Evolutionary conservation across 1,140 invertebrate species (phyloP).

Genomic region (Drosophila mayri): DNA sequence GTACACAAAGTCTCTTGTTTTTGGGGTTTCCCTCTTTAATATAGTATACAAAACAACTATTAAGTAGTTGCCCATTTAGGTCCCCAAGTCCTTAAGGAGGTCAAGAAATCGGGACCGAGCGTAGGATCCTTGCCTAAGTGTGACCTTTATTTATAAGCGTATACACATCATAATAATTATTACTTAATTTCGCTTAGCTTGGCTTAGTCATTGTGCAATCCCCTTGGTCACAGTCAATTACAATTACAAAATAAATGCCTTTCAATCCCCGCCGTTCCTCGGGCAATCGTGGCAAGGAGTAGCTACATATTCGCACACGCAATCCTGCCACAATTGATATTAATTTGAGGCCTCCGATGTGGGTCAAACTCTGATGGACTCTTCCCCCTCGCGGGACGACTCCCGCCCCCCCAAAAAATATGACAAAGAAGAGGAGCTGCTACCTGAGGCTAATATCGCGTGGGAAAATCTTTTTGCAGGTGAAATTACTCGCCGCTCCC

Average conservation of each 20-base stretch:
- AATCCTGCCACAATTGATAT: conserved; percentile 61
- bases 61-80: conserved; percentile 17
- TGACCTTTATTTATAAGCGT: conserved; percentile 55
- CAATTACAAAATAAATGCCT: conserved; percentile 66
- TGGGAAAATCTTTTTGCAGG: conserved; percentile 56
- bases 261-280: conserved; percentile 46
- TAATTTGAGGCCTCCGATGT: conserved; percentile 55
- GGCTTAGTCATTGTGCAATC: conserved; percentile 63
- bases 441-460: conserved; percentile 41
- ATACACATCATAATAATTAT: conserved; percentile 61
- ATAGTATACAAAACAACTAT: neutral
- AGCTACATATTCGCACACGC: conserved; percentile 44
- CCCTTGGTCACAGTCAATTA: conserved; percentile 64
- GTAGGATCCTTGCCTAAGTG: conserved; percentile 22
- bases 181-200: conserved; percentile 50
- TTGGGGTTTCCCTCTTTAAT: conserved; percentile 10
- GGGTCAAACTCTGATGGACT: conserved; percentile 45
- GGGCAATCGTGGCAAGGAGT: conserved; percentile 11
- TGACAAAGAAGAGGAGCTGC: conserved; percentile 24
- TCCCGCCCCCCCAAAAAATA: conserved; percentile 11
- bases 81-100: conserved; percentile 13
- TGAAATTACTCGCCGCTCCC: conserved; percentile 27
- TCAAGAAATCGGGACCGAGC: conserved; percentile 25
- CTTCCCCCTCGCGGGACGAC: neutral
- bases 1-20: neutral